Evolutionary conservation across 2,888 invertebrate genomes (phyloP).

Genomic region (Temnothorax ravouxi): DNA sequence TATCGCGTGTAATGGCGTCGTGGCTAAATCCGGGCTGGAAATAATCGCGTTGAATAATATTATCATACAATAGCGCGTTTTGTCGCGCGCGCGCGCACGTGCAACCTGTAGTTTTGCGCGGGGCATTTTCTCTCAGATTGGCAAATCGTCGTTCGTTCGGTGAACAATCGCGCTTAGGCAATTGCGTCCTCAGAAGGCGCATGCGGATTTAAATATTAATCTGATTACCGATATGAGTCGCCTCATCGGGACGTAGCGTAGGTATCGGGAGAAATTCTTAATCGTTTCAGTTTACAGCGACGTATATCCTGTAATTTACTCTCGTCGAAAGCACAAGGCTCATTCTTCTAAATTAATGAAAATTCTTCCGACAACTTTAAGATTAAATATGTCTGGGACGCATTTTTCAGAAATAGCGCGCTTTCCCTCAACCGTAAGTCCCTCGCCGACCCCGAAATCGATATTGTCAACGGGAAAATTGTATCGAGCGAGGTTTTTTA

Average conservation of each 20-base stretch:
- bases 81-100: conserved; percentile 26
- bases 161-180: conserved; percentile 33
- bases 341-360: background rate
- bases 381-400: background rate
- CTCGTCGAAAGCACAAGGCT: background rate
- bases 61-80: conserved; percentile 50
- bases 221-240: background rate
- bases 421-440: background rate
- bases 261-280: background rate
- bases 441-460: background rate
- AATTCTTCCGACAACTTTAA: background rate
- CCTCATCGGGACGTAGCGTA: background rate
- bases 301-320: background rate
- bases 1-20: conserved; percentile 39
- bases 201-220: conserved; percentile 24
- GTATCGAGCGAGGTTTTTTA: background rate
- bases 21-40: conserved; percentile 37
- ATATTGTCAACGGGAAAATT: background rate
- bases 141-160: conserved; percentile 12
- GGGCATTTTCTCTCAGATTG: conserved; percentile 36
- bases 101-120: conserved; percentile 27
- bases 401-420: background rate
- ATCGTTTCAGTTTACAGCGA: background rate
- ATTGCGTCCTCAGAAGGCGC: conserved; percentile 22
- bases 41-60: conserved; percentile 50